Base-by-base conservation (phyloP, 30 jellyfish, hydroid and myxozoan species). In the Aurelia aurita region DNA sequence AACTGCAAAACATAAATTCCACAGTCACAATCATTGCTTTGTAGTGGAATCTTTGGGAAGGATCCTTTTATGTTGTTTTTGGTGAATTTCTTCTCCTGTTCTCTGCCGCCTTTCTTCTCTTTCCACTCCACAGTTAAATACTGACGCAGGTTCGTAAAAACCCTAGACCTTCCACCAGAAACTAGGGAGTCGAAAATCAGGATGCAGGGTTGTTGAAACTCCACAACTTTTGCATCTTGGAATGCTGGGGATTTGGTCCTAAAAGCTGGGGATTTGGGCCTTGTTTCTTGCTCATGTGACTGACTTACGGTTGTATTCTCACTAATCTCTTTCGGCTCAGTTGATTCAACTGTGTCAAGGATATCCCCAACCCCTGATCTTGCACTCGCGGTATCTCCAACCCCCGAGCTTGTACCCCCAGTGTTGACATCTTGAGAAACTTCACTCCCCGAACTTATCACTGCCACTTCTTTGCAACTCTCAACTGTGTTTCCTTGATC, bases 21-120 rank as follows among this genome's bases (percentile, higher is more conserved):
- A 88, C 99, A 88, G 57, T 94, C 99, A 62, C 99, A 94, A 58
- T 88, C 99, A 72, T 94, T 94, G 89, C 67, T 94, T 64, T 94
- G 97, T 22, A 89, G 90, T 5, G 97, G 99, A 19, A 94, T 72
- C 62, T 83, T 87, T 10, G 99, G 97, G 64, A 89, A 94, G 13
- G 88, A 89, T 3, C 97, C 97, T 58, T 85, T 82, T 86, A 94
- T 84, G 66, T 96, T 71, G 49, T 71, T 73, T 62, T 89, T 88
- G 21, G 89, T 90, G 74, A 94, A 94, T 13, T 58, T 49, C 72
- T 80, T 92, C 58, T 27, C 80, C 47, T 78, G 49, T n/a, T 58
- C 94, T 25, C 15, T 39, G 27, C 80, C 62, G 11, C 95, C 28
- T 65, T 71, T 73, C 64, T 96, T 85, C 58, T 73, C 90, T 35